Base-by-base conservation (phyloP, 92 coral and sea anemone genomes). In the Galaxea fascicularis region DNA sequence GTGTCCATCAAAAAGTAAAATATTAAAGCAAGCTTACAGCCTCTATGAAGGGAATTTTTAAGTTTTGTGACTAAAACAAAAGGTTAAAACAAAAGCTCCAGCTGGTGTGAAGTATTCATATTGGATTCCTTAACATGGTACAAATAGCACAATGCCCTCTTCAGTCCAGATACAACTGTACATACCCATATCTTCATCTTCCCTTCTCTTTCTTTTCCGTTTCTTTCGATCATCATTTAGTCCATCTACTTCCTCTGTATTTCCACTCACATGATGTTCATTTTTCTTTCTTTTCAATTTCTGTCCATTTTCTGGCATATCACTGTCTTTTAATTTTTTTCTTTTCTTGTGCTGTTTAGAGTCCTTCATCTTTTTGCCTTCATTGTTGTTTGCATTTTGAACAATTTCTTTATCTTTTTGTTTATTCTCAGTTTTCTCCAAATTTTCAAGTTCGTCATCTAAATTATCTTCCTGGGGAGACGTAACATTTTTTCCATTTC, bases 141-240 rank as follows among this genome's bases (percentile, higher is more conserved):
- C 18, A 2, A 14, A 53, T 8, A 9, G 15, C 16, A 10, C 17
- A 10, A 49, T 21, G n/a, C 0, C 51, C 11, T 4, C 28, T 5
- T 1, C 24, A 76, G 0, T 46, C 24, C 54, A 82, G 15, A 41
- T 0, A 71, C n/a, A n/a, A n/a, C n/a, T n/a, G n/a, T n/a, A n/a
- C 71, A 31, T 10, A 76, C 53, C 80, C 51, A 59, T 30, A 62
- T 62, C 64, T 72, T 65, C 80, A 81, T 83, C 85, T 30, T 76
- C 77, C 87, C 62, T 78, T 85, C 78, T 85, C 51, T 53, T 74
- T 54, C 51, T 80, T 66, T 91, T 87, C 64, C 30, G 35, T 56
- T 83, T 79, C 80, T 51, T 87, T 75, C 78, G 86, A 53, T 66
- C 82, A 63, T 64, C 54, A 10, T 58, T 60, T 28, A n/a, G 66